phyloP scores from a whole-genome alignment of 2,797 vertebrate genomes.

The Valencia hispanica region DNA sequence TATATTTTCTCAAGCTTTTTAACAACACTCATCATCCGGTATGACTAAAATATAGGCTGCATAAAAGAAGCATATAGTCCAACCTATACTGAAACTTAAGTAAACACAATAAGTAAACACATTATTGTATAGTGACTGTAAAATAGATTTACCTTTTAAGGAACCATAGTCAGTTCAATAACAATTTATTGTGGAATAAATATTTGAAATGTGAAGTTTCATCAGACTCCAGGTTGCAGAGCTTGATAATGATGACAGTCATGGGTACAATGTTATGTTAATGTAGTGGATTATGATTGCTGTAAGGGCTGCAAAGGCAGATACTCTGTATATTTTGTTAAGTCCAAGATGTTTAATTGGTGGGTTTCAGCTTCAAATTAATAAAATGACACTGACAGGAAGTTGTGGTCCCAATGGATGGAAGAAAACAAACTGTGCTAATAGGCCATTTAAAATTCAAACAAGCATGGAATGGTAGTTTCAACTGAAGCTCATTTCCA shows the following conservation, averaged over 20 bases:
- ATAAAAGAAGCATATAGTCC: not conserved
- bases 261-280: slow-evolving; percentile 7
- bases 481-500: not conserved
- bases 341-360: not conserved
- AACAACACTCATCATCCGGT: slow-evolving; percentile 17
- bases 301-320: not conserved
- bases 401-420: not conserved
- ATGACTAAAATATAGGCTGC: not conserved
- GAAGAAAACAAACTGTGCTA: not conserved
- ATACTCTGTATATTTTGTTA: not conserved
- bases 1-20: slow-evolving; percentile 16
- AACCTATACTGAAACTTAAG: not conserved
- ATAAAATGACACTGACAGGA: not conserved
- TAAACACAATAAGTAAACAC: not conserved
- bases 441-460: slow-evolving; percentile 2
- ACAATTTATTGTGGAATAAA: not conserved
- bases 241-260: not conserved
- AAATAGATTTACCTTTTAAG: not conserved
- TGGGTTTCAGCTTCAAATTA: slow-evolving; percentile 3
- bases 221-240: not conserved
- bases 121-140: not conserved
- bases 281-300: not conserved
- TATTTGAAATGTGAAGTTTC: not conserved
- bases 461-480: not conserved
- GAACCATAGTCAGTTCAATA: too few relatives aligned